phyloP scores from a whole-genome alignment of 2,113 vertebrate species.

The Gasterosteus nipponicus region DNA sequence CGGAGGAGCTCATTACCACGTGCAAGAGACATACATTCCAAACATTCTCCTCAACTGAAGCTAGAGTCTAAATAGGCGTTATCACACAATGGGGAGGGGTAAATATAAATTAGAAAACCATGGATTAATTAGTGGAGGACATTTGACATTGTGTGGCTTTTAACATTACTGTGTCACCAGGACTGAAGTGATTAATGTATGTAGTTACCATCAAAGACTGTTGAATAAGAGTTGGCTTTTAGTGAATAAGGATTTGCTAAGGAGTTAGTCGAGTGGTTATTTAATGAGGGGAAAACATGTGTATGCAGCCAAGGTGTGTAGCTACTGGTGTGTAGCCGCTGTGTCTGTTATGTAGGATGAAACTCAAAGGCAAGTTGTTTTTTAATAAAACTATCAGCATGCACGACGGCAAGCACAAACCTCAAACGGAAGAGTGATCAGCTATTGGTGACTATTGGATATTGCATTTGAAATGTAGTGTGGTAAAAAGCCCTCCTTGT shows the following conservation, averaged over 20 bases:
- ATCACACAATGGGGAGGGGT: not conserved
- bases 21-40: slow-evolving; percentile 1
- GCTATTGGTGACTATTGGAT: not conserved
- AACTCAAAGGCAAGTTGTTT: not conserved
- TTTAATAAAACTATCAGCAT: not conserved
- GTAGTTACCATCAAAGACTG: not conserved
- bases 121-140: not conserved
- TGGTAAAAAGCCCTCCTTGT: slow-evolving; percentile 16
- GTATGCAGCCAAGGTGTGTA: not conserved
- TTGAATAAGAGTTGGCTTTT: not conserved
- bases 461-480: not conserved
- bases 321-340: not conserved
- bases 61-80: not conserved
- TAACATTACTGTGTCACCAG: not conserved
- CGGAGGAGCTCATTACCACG: slow-evolving; percentile 33
- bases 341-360: not conserved
- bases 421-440: not conserved
- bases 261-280: not conserved
- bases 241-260: not conserved
- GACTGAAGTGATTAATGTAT: slow-evolving; percentile 7
- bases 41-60: not conserved
- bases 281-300: not conserved
- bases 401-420: not conserved
- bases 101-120: not conserved
- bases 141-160: slow-evolving; percentile 14